Percentiles rank a stretch among this genome's conserved stretches.
Evolutionary conservation across 2,113 vertebrate genomes (phyloP).

Genomic region (Protobothrops flavoviridis): DNA sequence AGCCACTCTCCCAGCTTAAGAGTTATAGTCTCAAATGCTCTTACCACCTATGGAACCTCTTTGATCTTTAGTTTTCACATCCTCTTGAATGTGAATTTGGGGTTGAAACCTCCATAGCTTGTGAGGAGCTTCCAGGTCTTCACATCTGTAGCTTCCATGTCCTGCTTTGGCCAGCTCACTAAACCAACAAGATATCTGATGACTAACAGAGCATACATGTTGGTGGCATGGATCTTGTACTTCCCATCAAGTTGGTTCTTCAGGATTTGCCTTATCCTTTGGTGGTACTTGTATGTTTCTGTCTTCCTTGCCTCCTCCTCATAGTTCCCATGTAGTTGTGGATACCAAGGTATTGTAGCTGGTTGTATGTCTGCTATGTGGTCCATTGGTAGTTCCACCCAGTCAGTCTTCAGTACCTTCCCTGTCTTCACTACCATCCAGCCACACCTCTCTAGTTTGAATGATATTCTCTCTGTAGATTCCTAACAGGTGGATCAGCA

Average conservation of each 20-base stretch:
- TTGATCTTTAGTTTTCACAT: not conserved
- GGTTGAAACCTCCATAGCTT: not conserved
- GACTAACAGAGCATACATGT: not conserved
- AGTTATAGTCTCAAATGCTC: not conserved
- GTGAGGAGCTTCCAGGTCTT: not conserved
- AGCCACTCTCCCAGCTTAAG: not conserved
- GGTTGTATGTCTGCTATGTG: not conserved
- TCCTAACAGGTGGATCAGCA: not conserved
- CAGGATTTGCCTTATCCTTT: not conserved
- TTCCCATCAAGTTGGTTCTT: not conserved
- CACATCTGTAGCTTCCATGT: not conserved
- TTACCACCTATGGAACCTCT: not conserved
- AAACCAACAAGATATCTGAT: not conserved
- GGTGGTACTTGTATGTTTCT: not conserved
- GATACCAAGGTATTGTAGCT: not conserved
- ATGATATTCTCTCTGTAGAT: not conserved
- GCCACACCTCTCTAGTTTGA: not conserved
- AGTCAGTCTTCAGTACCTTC: not conserved
- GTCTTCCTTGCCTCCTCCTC: not conserved
- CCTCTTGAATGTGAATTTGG: not conserved
- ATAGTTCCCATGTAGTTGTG: not conserved
- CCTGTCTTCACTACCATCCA: not conserved
- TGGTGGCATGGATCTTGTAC: not conserved
- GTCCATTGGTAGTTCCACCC: not conserved
- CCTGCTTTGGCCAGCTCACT: not conserved